Evolutionary conservation across 2,113 vertebrate species (phyloP), one percentile per base, ranked within the genome.

Genomic region (Colistium nudipinnis): DNA sequence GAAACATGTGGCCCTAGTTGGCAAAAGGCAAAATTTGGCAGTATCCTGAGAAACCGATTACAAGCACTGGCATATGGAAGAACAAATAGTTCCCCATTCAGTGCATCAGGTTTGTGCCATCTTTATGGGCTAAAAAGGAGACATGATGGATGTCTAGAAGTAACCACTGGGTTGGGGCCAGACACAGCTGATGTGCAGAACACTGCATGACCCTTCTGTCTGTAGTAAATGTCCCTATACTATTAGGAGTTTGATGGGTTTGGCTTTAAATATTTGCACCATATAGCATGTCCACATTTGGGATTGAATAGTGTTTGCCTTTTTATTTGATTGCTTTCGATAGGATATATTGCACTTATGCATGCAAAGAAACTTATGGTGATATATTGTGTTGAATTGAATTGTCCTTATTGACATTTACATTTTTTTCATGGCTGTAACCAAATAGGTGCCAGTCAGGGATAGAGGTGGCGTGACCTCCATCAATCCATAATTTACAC

Each of bases 401-500:
- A n/a, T n/a, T 95, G 93, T 95, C 90, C 92, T 91, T 95, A 94
- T 94, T 94, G 94, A 95, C 94, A 94, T 95, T 95, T 94, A 94
- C n/a, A 92, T 95, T 97, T 94, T 97, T 93, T 96, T 93, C 90
- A 89, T 91, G 92, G 93, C 94, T 95, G 94, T 94, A 94, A 94
- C 93, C 94, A 94, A 94, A 94, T 87, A 92, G 92, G 91, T 94
- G 92, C 88, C 93, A 94, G 90, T 93, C 92, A 92, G 93, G 94
- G 95, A 95, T 95, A 95, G 95, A 95, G 94, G 94, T 92, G 94
- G 85, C 70, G 86, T 88, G 93, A 97, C 95, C 95, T 95, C 92
- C 93, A 96, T 97, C 94, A 94, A 98, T 98, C 96, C 93, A 96
- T 97, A 97, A 96, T 95, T 95, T 97, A 96, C 95, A 98, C 96